Base-by-base conservation (phyloP, 2,888 invertebrate species). In the Drosophila meridiana region DNA sequence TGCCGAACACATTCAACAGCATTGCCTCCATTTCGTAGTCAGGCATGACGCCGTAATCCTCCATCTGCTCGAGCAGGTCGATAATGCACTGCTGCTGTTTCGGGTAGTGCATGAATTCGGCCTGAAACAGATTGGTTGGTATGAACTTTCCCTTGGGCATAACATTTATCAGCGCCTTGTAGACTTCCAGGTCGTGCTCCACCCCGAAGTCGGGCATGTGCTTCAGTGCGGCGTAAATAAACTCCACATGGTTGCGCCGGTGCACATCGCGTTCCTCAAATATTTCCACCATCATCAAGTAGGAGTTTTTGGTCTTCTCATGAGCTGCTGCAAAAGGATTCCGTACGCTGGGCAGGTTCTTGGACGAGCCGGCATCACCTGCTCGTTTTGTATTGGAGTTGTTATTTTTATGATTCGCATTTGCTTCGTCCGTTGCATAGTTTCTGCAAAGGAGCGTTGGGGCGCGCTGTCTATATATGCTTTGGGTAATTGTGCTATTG, bases 11-110 rank as follows among this genome's bases (percentile, higher is more conserved):
- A 88, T 96, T 97, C 1, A 96, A 89, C 9, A 99, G 93, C 93
- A 98, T 96, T 61, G 95, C 94, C 90, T 98, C 97, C 94, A 97
- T 95, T 93, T 99, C 98, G 68, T 95, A 94, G 92, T 99, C 99
- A 0, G 99, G 99, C 82, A 98, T 96, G 3, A 99, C 97, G 74
- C 97, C 96, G 93, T 97, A 96, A 80, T 96, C 95, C 94, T 99
- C 99, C 99, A 99, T 99, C 94, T 98, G 96, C 85, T 97, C 96
- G 34, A 92, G 83, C 60, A 99, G 92, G 91, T 97, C 97, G n/a
- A 98, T 95, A 45, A 96, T 96, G 93, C 98, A 98, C 76, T 98
- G 96, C 90, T 99, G 99, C 90, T 99, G 99, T 92, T 97, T 97
- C 0, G 99, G 98, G 94, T 97, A 99, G 92, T 99, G 98, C 95